phyloP scores from a whole-genome alignment of 2,797 vertebrate species.

The Myotis pilosus region DNA sequence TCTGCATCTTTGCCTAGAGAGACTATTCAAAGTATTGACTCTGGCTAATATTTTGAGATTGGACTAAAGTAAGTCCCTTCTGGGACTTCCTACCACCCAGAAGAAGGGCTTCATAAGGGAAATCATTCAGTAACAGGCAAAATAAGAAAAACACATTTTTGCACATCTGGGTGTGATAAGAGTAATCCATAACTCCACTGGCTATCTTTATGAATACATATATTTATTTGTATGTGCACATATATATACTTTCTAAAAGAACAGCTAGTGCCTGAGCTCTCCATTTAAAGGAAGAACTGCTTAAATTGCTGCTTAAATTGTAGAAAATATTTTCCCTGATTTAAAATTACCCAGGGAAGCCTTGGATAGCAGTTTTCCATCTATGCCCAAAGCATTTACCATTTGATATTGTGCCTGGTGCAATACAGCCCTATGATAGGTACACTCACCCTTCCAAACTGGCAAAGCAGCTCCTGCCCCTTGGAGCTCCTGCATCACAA shows the following conservation, averaged over 20 bases:
- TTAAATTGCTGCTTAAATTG: background rate
- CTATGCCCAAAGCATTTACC: background rate
- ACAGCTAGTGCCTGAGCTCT: background rate
- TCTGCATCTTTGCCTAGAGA: background rate
- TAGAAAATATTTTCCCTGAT: background rate
- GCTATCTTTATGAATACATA: background rate
- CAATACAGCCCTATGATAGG: background rate
- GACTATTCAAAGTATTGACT: background rate
- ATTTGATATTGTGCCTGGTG: background rate
- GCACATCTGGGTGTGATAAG: background rate
- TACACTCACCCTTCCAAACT: background rate
- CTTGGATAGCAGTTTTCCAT: background rate
- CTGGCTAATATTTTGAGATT: background rate
- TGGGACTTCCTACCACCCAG: background rate
- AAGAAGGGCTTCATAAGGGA: background rate
- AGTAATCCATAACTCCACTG: background rate
- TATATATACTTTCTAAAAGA: background rate
- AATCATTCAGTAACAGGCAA: background rate
- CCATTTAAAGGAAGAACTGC: background rate
- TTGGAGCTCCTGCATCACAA: too few species aligned
- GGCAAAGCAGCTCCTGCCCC: background rate
- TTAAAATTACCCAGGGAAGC: background rate
- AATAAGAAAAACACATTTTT: background rate
- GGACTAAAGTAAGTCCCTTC: background rate
- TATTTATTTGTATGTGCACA: background rate